phyloP scores from a whole-genome alignment of 2,113 vertebrate species.

The Baryphthengus martii region DNA sequence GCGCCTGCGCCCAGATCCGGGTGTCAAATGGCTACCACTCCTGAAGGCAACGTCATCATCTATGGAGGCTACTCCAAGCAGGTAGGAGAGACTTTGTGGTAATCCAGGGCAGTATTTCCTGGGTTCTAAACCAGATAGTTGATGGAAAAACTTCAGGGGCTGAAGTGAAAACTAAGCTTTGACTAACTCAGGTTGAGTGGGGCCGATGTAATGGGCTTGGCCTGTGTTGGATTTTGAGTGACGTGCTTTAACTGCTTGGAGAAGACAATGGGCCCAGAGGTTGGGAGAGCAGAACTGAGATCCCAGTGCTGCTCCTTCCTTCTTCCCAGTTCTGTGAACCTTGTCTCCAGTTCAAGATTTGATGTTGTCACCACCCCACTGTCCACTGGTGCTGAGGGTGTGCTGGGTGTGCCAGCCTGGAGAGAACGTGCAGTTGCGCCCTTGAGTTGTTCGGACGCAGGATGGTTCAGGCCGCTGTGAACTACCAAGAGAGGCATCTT shows the following conservation, averaged over 20 bases:
- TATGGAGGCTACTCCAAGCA: constrained; percentile 96
- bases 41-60: constrained; percentile 81
- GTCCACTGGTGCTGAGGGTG: fast-evolving
- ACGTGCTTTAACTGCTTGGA: background rate
- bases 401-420: background rate
- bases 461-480: background rate
- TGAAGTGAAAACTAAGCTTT: background rate
- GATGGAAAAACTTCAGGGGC: background rate
- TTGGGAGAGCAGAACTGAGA: background rate
- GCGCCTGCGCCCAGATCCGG: constrained; percentile 85
- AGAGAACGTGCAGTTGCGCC: background rate
- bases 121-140: background rate
- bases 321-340: background rate
- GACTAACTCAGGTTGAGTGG: background rate
- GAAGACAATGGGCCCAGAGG: background rate
- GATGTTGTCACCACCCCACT: background rate
- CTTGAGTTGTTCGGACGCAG: background rate
- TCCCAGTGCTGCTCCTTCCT: background rate
- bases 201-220: background rate
- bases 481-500: background rate
- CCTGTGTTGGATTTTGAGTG: background rate
- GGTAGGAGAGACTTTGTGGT: constrained; percentile 63
- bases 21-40: constrained; percentile 83
- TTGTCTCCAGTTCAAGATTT: background rate
- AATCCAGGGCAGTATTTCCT: background rate